Base-by-base conservation (phyloP, 2,888 invertebrate genomes). In the Philaethria dido region DNA sequence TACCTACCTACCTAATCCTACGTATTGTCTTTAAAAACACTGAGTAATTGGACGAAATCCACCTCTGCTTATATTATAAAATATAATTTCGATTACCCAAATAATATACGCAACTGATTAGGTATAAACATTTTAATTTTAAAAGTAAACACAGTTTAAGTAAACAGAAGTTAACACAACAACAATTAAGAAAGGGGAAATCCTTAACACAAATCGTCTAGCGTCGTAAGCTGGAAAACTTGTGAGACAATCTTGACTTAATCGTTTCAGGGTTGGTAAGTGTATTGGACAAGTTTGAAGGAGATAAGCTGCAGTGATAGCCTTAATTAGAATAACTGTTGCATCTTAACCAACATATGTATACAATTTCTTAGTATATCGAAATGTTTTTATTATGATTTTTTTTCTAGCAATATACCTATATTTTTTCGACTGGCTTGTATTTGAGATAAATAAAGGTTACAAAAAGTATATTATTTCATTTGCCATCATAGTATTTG, bases 231-330 rank as follows among this genome's bases (percentile, higher is more conserved):
- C 57, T 62, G 62, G 67, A 48, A 45, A 69, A 71, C 66, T 71
- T 69, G 42, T 47, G 67, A 69, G 69, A 67, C 69, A 65, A 60
- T 67, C 69, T 64, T 64, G 70, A 60, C 54, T 69, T 59, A 71
- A 69, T 69, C 66, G 64, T 66, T 69, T 64, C 39, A 52, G 57
- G 64, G 61, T 39, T 55, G 48, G 48, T 60, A 70, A 70, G 68
- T 70, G 68, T 70, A 70, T 68, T 62, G 69, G 69, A 62, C 60
- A 71, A 69, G 57, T 71, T 67, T 64, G 5, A 36, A 70, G 36
- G 48, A 62, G 71, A 69, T 71, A 69, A 67, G 69, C 50, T 57
- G 36, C 18, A 13, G 57, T 62, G 48, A 52, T 52, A 20, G 22
- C 11, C 4, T 60, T 47, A 13, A 60, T 57, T 57, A 57, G 57